These are phyloP conservation scores for Pedicia rivosa DNA, from an alignment of 2,888 invertebrate species.

Conservation along the genomic window DNA sequence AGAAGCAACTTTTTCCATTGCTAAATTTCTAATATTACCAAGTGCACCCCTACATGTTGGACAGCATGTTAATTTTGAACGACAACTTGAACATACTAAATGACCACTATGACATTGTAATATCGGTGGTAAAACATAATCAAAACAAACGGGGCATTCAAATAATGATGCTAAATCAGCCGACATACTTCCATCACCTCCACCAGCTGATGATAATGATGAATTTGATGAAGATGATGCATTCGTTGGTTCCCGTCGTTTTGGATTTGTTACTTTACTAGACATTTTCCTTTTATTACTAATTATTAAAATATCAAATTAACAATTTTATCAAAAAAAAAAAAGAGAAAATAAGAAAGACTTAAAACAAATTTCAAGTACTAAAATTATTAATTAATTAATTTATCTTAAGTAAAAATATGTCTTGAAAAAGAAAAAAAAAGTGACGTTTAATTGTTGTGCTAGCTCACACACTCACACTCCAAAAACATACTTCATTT, in stretches of 20 bases:
- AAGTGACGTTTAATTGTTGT: too few species aligned
- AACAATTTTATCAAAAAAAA: background rate
- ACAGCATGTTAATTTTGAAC: slow-evolving; percentile 92
- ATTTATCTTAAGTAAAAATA: too few species aligned
- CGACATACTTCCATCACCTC: slow-evolving; percentile 41
- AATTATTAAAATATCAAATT: background rate
- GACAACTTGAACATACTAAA: slow-evolving; percentile 92
- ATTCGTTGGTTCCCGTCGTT: slow-evolving; percentile 23
- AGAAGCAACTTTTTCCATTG: slow-evolving; percentile 98
- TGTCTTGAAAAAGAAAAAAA: too few species aligned
- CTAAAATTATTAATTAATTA: too few species aligned
- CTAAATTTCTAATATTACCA: slow-evolving; percentile 93
- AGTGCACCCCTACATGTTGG: slow-evolving; percentile 96
- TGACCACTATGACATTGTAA: slow-evolving; percentile 98
- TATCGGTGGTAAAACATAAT: slow-evolving; percentile 97
- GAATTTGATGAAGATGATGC: slow-evolving; percentile 31
- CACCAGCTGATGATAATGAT: slow-evolving; percentile 29
- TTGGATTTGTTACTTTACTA: slow-evolving; percentile 29
- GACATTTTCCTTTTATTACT: slow-evolving; percentile 19
- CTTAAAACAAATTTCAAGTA: too few species aligned
- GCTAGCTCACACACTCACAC: too few species aligned
- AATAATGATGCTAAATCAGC: slow-evolving; percentile 82
- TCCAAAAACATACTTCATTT: too few species aligned
- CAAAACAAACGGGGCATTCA: slow-evolving; percentile 97
- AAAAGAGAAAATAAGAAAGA: too few species aligned